Percentiles rank a stretch among this genome's conserved stretches.
Conservation (phyloP, 1,140 invertebrate species). For the silkworm (Bombyx mori) region DNA sequence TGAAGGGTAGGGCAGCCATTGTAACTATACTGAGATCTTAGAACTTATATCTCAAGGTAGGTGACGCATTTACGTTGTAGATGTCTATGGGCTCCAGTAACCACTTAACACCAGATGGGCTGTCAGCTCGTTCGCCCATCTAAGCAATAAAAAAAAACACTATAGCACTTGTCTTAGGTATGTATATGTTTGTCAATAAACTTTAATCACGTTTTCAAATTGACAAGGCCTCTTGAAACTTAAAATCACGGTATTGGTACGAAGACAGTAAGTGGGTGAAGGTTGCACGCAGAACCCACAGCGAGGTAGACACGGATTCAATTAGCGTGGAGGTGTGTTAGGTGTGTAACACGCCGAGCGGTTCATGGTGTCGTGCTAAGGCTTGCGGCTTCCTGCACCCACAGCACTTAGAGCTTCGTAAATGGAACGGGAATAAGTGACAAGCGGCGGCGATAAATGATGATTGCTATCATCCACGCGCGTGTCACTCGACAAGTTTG, state of each 20-base stretch:
- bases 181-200: background rate
- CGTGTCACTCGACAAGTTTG: no score
- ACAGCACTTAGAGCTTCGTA: slow-evolving; percentile 32
- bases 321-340: slow-evolving; percentile 38
- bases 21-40: no score
- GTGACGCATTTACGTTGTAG: no score
- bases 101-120: no score
- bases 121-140: no score
- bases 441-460: slow-evolving; percentile 9
- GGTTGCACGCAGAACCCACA: slow-evolving; percentile 22
- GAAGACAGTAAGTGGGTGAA: slow-evolving; percentile 8
- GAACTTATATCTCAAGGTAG: no score
- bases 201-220: no score
- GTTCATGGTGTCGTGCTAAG: slow-evolving; percentile 28
- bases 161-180: no score
- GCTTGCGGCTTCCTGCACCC: slow-evolving; percentile 44
- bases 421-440: slow-evolving; percentile 8
- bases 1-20: no score
- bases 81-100: no score
- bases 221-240: no score
- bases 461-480: background rate
- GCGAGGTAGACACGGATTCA: slow-evolving; percentile 36
- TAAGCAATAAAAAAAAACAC: no score
- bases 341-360: slow-evolving; percentile 32
- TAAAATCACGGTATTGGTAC: background rate